Conservation (phyloP, 2,888 invertebrate species). For the Aethes cnicana region DNA sequence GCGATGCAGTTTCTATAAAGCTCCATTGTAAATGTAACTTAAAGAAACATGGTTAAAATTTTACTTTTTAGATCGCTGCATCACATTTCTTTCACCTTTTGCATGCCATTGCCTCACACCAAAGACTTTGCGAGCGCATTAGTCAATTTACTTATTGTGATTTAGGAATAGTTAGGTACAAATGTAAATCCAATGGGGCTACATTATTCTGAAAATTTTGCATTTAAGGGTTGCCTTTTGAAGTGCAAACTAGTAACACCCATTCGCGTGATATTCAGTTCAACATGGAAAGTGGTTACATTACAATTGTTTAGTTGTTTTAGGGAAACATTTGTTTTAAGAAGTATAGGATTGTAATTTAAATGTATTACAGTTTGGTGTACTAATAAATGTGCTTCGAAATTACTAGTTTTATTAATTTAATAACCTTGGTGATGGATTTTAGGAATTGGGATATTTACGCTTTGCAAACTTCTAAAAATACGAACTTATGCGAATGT, state of each 20-base stretch:
- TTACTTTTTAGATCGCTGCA: slow-evolving; percentile 1
- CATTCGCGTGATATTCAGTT: too few species aligned
- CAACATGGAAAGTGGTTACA: too few species aligned
- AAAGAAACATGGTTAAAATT: too few species aligned
- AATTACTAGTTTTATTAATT: slow-evolving; percentile 27
- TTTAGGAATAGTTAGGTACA: slow-evolving; percentile 15
- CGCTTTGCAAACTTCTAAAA: too few species aligned
- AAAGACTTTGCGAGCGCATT: slow-evolving; percentile 21
- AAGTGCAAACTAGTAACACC: too few species aligned
- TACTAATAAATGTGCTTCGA: slow-evolving; percentile 29
- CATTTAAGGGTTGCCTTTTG: slow-evolving; percentile 18
- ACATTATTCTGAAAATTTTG: too few species aligned
- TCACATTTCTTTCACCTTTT: slow-evolving; percentile 12
- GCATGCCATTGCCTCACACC: slow-evolving; percentile 27
- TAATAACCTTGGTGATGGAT: slow-evolving; percentile 22
- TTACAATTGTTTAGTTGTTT: not conserved
- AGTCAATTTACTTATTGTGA: slow-evolving; percentile 23
- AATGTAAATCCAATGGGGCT: not conserved
- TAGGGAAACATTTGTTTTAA: not conserved
- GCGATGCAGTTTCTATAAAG: not conserved
- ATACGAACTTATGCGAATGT: too few species aligned
- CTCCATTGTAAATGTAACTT: too few species aligned
- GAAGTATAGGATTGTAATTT: slow-evolving; percentile 15
- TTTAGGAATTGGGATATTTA: too few species aligned
- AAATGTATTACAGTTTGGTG: slow-evolving; percentile 24